Evolutionary conservation across 2,797 vertebrate genomes (phyloP).

Genomic region (Balearica regulorum): DNA sequence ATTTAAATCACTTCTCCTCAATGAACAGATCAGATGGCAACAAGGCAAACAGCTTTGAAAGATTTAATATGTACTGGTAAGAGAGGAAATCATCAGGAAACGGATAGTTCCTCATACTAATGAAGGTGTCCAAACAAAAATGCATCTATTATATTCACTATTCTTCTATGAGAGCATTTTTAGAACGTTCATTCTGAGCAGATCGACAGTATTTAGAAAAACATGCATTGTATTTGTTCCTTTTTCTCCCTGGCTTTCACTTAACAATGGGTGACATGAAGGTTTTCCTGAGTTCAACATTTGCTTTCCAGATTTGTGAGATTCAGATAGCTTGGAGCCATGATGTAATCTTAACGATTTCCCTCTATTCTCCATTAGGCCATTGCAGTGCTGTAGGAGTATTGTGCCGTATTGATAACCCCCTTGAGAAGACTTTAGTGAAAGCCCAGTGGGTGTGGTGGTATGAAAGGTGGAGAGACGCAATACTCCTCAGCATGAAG

Average conservation of each 20-base stretch:
- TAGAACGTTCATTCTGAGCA: constrained; percentile 18
- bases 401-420: background rate
- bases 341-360: constrained; percentile 46
- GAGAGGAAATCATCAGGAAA: constrained; percentile 25
- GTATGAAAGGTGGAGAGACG: accelerated
- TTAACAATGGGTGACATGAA: constrained; percentile 30
- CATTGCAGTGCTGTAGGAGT: background rate
- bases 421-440: background rate
- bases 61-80: background rate
- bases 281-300: constrained; percentile 48
- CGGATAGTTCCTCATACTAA: background rate
- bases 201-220: constrained; percentile 24
- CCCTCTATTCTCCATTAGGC: constrained; percentile 25
- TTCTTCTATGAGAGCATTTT: constrained; percentile 15
- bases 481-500: background rate
- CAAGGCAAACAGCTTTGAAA: background rate
- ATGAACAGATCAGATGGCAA: background rate
- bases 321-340: background rate
- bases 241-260: constrained; percentile 36
- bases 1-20: background rate
- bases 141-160: background rate
- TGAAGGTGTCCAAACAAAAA: background rate
- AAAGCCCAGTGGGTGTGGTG: background rate
- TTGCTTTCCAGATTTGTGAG: constrained; percentile 28
- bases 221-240: background rate